Conservation (phyloP, 2,888 invertebrate genomes). For the Lepidochrysops patricia region DNA sequence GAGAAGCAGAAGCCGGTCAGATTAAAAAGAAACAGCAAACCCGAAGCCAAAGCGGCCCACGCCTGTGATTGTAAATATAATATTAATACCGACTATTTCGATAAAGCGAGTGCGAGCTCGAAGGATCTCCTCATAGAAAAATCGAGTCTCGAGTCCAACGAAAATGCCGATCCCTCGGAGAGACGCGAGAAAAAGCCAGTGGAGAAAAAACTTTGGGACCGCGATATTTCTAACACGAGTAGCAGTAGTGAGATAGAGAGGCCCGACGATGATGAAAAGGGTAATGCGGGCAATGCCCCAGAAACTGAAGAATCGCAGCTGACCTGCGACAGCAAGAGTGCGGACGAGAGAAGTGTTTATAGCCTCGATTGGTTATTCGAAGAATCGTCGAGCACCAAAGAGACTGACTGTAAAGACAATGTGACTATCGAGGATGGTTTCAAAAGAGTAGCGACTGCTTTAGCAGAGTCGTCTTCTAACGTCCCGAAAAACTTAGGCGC, state of each 20-base stretch:
- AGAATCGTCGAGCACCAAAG: slow-evolving; percentile 39
- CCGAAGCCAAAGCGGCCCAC: slow-evolving; percentile 39
- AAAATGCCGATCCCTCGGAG: slow-evolving; percentile 46
- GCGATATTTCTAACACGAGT: slow-evolving; percentile 75
- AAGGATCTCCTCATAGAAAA: slow-evolving; percentile 80
- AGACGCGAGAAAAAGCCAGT: slow-evolving; percentile 42
- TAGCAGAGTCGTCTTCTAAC: slow-evolving; percentile 63
- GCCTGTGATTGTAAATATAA: slow-evolving; percentile 53
- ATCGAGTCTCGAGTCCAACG: slow-evolving; percentile 69
- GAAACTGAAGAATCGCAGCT: slow-evolving; percentile 54
- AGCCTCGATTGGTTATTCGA: slow-evolving; percentile 69
- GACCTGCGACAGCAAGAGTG: slow-evolving; percentile 53
- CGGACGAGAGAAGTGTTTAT: slow-evolving; percentile 61
- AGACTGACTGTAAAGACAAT: slow-evolving; percentile 37
- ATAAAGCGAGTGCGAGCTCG: slow-evolving; percentile 80
- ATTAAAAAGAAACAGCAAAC: slow-evolving; percentile 57
- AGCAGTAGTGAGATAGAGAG: slow-evolving; percentile 71
- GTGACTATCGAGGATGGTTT: slow-evolving; percentile 41
- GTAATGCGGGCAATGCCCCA: slow-evolving; percentile 35
- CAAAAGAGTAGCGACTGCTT: slow-evolving; percentile 48
- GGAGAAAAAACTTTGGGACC: slow-evolving; percentile 65
- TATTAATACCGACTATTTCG: slow-evolving; percentile 62
- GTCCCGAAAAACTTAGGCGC: slow-evolving; percentile 80
- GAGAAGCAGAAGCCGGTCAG: slow-evolving; percentile 59
- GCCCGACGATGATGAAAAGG: slow-evolving; percentile 35